These are phyloP conservation scores for Phenganax stokvisi DNA, from an alignment of 92 coral and sea anemone species.

Conservation along the genomic window DNA sequence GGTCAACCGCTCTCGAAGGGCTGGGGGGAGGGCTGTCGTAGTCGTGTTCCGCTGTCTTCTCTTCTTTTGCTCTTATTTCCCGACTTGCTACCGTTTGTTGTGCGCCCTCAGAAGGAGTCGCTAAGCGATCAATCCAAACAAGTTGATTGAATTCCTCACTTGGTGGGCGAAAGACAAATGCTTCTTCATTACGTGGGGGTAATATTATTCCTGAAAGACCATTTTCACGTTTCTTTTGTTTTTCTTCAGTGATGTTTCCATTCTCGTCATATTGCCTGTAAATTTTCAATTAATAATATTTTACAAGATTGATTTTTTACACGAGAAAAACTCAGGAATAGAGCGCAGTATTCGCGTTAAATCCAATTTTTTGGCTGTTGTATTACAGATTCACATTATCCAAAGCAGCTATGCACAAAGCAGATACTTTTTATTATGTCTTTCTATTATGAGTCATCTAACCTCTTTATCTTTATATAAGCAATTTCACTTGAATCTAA, in stretches of 20 bases:
- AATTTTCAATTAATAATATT: neutral
- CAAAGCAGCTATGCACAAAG: neutral
- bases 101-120: slow-evolving; percentile 34
- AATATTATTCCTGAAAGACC: slow-evolving; percentile 15
- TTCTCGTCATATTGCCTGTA: slow-evolving; percentile 24
- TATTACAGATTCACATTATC: no score
- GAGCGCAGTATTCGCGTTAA: no score
- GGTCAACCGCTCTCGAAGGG: slow-evolving; percentile 30
- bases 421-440: neutral
- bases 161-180: slow-evolving; percentile 18
- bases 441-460: neutral
- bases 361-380: no score
- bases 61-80: neutral
- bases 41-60: slow-evolving; percentile 10
- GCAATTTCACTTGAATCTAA: slow-evolving; percentile 15
- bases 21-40: slow-evolving; percentile 32
- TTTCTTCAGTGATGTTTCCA: slow-evolving; percentile 9
- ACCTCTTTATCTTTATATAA: slow-evolving; percentile 13
- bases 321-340: no score
- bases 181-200: slow-evolving; percentile 18
- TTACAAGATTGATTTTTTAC: neutral
- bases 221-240: neutral
- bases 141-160: slow-evolving; percentile 75
- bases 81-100: neutral
- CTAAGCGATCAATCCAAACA: slow-evolving; percentile 95